Evolutionary conservation across 2,113 vertebrate genomes (phyloP).

Genomic region (Amazona vittata): DNA sequence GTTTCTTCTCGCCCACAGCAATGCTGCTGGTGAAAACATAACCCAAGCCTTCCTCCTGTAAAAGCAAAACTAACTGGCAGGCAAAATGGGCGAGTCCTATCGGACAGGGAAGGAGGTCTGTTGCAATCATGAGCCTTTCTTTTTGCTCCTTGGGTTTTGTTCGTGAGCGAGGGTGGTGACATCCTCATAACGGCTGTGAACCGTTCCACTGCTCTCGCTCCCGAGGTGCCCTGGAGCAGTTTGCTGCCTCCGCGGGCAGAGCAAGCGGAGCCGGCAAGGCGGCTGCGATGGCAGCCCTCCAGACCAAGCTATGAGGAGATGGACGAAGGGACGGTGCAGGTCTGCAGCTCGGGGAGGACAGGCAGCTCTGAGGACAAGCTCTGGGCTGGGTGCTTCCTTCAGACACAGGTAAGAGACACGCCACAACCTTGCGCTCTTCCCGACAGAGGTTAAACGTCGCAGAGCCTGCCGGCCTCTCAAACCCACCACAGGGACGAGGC

Average conservation of each 20-base stretch:
- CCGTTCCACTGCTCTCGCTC: accelerated
- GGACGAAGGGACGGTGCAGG: accelerated
- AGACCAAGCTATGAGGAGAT: accelerated
- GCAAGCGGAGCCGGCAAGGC: accelerated
- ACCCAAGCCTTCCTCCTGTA: not conserved
- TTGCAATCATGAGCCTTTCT: not conserved
- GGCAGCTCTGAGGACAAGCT: not conserved
- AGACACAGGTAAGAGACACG: accelerated
- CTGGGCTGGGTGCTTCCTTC: not conserved
- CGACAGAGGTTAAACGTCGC: accelerated
- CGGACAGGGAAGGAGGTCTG: not conserved
- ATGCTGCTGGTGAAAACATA: accelerated
- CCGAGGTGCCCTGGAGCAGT: accelerated
- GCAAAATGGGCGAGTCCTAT: accelerated
- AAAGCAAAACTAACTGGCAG: not conserved
- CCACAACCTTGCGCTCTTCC: not conserved
- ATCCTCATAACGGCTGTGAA: accelerated
- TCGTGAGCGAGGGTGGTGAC: not conserved
- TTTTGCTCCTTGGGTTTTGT: not conserved
- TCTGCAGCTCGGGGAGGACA: not conserved
- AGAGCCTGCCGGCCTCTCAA: not conserved
- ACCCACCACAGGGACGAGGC: accelerated
- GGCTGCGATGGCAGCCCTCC: not conserved
- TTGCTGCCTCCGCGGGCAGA: not conserved
- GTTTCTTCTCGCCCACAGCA: accelerated